Base-by-base conservation (phyloP, 1,140 invertebrate genomes). In the Listronotus bonariensis region DNA sequence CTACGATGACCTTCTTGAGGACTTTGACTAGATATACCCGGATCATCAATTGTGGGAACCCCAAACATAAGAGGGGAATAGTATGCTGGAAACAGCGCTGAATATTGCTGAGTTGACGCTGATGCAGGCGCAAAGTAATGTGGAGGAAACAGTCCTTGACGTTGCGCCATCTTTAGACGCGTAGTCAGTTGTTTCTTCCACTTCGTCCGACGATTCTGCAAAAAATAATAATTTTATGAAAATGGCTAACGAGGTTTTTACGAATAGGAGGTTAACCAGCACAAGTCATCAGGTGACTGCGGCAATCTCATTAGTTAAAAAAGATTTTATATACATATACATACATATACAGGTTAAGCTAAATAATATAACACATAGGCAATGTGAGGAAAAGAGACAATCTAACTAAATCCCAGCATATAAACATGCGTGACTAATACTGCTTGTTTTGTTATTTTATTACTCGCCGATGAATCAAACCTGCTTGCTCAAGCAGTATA, bases 181-280 rank as follows among this genome's bases (percentile, higher is more conserved):
- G 93, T 93, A 0, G 93, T 95, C 68, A 96, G 78, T 72, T 97
- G 95, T 74, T 97, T 97, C 79, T 97, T 97, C 94, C 94, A 97
- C 75, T 97, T 97, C 0, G 95, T 97, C 63, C 95, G 82, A 51
- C 94, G 83, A 78, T 97, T 97, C 80, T 97, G 94, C 38, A 56
- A 58, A 6, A 26, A 72, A 26, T 26, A 26, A 5, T 26, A 3
- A 26, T 26, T 26, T 26, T n/a, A 34, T 53, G 4, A 10, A 36
- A 5, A 20, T 53, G 34, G 8, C 9, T 20, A 36, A 53, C 7
- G 7, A 5, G 18, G 6, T 34, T 7, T 36, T 9, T 53, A 53
- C 10, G 3, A 48, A 38, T 38, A 38, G 36, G 36, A 38, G 36
- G 12, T 8, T 38, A 38, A 38, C 6, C 12, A 8, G 12, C 36